A percentile compares a stretch with the other conserved stretches of the same genome.
These are phyloP conservation scores for Procambarus clarkii DNA, from an alignment of 1,140 invertebrate species.

Conservation along the genomic window DNA sequence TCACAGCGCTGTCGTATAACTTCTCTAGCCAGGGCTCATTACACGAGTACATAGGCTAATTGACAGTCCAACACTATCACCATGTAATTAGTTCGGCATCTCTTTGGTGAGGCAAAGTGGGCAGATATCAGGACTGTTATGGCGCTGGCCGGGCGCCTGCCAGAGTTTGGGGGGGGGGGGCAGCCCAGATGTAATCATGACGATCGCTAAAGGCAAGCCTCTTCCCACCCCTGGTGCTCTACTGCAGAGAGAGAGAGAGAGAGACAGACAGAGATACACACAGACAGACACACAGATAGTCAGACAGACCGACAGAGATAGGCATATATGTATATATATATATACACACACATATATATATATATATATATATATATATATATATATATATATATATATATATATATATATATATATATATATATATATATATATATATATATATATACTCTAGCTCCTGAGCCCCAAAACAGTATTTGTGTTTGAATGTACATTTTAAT, in stretches of 20 bases:
- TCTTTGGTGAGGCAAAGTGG: conserved; percentile 19
- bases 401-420: no score
- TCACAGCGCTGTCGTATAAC: conserved; percentile 40
- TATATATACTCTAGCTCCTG: no score
- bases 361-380: no score
- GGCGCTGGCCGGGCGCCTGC: neutral
- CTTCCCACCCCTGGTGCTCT: neutral
- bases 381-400: no score
- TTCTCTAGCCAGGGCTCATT: conserved; percentile 30
- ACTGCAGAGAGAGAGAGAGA: neutral
- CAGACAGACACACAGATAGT: no score
- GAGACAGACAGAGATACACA: no score
- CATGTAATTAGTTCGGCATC: conserved; percentile 49
- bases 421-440: no score
- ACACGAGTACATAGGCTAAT: conserved; percentile 51
- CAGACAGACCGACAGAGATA: no score
- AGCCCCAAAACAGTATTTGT: no score
- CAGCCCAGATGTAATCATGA: neutral
- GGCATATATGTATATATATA: no score
- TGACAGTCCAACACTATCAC: conserved; percentile 39
- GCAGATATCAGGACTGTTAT: neutral
- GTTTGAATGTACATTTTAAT: no score
- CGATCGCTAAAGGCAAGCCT: neutral
- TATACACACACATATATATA: no score
- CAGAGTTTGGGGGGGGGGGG: neutral